These are phyloP conservation scores for Neodiprion fabricii DNA, from an alignment of 1,140 invertebrate genomes.

Conservation along the genomic window DNA sequence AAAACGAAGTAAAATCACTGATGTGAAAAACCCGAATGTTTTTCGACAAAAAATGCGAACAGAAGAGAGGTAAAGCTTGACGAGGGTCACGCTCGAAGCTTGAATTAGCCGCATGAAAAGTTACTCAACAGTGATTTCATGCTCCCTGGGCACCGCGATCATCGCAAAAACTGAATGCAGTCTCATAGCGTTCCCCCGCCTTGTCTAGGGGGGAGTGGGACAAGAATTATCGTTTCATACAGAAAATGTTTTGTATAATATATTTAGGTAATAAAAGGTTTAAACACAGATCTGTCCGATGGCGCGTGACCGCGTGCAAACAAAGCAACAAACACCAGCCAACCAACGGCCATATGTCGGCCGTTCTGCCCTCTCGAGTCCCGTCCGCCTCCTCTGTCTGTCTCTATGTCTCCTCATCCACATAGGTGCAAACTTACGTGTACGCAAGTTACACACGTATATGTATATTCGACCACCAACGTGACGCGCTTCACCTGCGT, in stretches of 20 bases:
- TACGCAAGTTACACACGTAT: neutral
- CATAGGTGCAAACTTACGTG: neutral
- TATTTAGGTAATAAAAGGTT: slow-evolving; percentile 8
- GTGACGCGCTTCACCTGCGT: too few species aligned
- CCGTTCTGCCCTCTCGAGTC: slow-evolving; percentile 1
- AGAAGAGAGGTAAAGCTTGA: too few species aligned
- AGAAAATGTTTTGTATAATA: neutral
- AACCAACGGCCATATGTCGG: slow-evolving; percentile 3
- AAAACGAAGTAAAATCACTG: too few species aligned
- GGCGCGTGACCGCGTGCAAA: neutral
- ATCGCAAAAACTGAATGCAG: too few species aligned
- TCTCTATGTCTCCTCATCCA: neutral
- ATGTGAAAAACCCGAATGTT: too few species aligned
- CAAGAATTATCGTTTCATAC: neutral
- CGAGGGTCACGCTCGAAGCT: too few species aligned
- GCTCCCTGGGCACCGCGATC: too few species aligned
- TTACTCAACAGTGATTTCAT: too few species aligned
- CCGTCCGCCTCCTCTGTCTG: neutral
- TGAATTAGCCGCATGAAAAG: neutral
- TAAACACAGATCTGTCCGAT: neutral
- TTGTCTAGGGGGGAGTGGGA: too few species aligned
- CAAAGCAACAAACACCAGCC: neutral
- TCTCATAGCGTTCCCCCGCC: too few species aligned
- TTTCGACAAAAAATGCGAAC: too few species aligned
- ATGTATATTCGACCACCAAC: neutral